phyloP scores from a whole-genome alignment of 2,113 vertebrate species.

The Anguilla rostrata region DNA sequence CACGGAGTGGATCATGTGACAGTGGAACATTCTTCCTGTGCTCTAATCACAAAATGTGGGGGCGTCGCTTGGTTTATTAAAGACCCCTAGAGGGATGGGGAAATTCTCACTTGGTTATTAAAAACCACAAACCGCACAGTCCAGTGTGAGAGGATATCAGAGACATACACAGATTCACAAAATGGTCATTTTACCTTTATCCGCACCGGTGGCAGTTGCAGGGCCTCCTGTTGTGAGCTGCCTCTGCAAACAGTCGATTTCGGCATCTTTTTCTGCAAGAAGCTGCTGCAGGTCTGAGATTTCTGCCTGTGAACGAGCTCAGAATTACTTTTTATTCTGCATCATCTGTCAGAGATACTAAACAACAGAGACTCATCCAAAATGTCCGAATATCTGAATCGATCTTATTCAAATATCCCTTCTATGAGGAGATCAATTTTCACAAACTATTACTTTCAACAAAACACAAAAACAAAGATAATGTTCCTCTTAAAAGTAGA shows the following conservation, averaged over 20 bases:
- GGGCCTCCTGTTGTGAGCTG: conserved; percentile 78
- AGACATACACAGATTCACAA: not conserved
- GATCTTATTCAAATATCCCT: not conserved
- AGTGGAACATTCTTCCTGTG: not conserved
- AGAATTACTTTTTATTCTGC: not conserved
- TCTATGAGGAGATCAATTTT: not conserved
- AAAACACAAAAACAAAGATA: not conserved
- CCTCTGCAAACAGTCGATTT: conserved; percentile 87
- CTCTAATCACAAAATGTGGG: not conserved
- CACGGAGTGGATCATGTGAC: not conserved
- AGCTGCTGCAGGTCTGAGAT: conserved; percentile 89
- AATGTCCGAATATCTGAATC: not conserved
- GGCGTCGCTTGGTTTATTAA: not conserved
- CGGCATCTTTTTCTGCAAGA: conserved; percentile 85
- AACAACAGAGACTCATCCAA: not conserved
- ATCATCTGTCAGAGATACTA: not conserved
- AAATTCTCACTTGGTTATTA: not conserved
- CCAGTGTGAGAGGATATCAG: not conserved
- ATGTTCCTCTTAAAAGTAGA: not conserved
- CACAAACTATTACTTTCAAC: not conserved
- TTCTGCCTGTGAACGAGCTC: conserved; percentile 72
- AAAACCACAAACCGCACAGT: not conserved
- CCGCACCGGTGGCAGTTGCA: conserved; percentile 69
- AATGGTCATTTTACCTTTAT: conserved; percentile 78
- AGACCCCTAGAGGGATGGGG: not conserved